Base-by-base conservation (phyloP, 2,113 vertebrate species). In the Pardalotus punctatus region DNA sequence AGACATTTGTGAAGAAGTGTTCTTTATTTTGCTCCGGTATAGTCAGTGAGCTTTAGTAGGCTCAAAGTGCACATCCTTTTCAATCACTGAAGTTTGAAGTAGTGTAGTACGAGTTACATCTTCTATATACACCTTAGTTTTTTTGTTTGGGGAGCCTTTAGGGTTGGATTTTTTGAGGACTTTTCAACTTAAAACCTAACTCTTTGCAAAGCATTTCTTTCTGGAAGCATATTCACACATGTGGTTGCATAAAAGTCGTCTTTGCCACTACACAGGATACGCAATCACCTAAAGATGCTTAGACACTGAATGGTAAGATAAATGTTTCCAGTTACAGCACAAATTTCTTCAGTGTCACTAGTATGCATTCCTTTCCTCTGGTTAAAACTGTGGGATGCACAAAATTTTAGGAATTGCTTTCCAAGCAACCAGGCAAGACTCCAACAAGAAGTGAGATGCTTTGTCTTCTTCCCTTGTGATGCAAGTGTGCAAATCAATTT, bases 191-290 rank as follows among this genome's bases (percentile, higher is more conserved):
- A 80, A 74, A 94, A 78, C 18, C 4, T 61, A 2, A 42, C 14
- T 81, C 18, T 74, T 81, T 24, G 43, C 54, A 53, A 65, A 73
- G 9, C 11, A 4, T 24, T 65, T 83, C 29, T 76, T 73, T 92
- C 38, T 80, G 54, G 23, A 72, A 72, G 66, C 9, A 2, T 43
- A 35, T 88, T 88, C 17, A 51, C 45, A 31, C 0, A 0, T 3
- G 1, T 54, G 9, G 24, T 35, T 80, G 28, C 31, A 3, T 66
- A 29, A 29, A 86, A 53, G 7, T 60, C 1, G 0, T 31, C 38
- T 73, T 69, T 77, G 53, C 53, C 16, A 40, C 47, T 72, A 77
- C 28, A 48, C 21, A 56, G 71, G 38, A 23, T 64, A 45, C 0
- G 0, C 38, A 50, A 0, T 82, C n/a, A 24, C 27, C 27, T 51